Evolutionary conservation across 2,888 invertebrate genomes (phyloP).

Genomic region (Neria commutata): DNA sequence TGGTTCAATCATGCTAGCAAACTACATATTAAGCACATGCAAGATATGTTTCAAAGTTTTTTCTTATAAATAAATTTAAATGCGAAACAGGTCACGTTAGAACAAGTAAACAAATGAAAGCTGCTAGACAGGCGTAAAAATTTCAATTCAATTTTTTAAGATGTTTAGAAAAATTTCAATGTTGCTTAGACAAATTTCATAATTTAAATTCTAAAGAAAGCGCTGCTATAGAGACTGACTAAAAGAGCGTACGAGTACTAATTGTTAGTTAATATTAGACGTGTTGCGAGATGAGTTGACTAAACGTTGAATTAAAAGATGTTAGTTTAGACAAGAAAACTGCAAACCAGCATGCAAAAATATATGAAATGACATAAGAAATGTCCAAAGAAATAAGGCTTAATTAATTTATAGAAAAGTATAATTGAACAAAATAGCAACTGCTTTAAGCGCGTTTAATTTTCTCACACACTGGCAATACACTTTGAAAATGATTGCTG

Average conservation of each 20-base stretch:
- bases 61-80: background rate
- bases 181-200: background rate
- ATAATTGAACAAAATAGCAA: too few species aligned
- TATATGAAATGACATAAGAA: conserved; percentile 8
- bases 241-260: background rate
- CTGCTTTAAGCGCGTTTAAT: too few species aligned
- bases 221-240: background rate
- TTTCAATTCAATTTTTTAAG: conserved; percentile 20
- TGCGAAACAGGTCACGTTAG: conserved; percentile 36
- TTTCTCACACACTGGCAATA: too few species aligned
- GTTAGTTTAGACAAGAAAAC: conserved; percentile 34
- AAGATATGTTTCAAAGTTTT: too few species aligned
- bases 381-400: conserved; percentile 8
- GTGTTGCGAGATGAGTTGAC: too few species aligned
- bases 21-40: too few species aligned
- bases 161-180: conserved; percentile 10
- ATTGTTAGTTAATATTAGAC: too few species aligned
- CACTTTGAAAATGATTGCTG: too few species aligned
- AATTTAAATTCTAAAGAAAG: background rate
- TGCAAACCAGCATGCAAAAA: conserved; percentile 41
- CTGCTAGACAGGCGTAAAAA: conserved; percentile 18
- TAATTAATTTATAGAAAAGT: conserved; percentile 3
- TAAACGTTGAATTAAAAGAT: too few species aligned
- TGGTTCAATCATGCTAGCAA: too few species aligned
- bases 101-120: conserved; percentile 46